A percentile compares a stretch with the other conserved stretches of the same genome.
These are phyloP conservation scores for Cantharis rufa DNA, from an alignment of 2,888 invertebrate species.

Conservation along the genomic window DNA sequence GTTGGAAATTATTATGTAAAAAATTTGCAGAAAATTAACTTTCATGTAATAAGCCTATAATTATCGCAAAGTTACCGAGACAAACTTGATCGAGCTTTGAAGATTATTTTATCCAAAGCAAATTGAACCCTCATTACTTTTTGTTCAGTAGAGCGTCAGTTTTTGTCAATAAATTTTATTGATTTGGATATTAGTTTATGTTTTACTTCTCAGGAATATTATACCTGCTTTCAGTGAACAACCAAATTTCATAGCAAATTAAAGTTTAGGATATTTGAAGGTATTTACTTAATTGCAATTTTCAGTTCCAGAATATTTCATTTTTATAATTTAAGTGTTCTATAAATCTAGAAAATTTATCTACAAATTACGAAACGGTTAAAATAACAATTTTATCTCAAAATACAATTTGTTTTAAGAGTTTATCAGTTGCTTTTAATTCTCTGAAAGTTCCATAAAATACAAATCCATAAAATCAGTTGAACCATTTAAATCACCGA, in stretches of 20 bases:
- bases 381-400: background rate
- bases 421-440: background rate
- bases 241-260: background rate
- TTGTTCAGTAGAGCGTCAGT: background rate
- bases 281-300: background rate
- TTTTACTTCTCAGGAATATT: background rate
- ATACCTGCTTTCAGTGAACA: background rate
- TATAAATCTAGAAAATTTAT: background rate
- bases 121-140: background rate
- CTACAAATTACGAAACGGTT: background rate
- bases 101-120: background rate
- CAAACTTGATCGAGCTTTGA: background rate
- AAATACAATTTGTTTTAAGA: background rate
- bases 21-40: background rate
- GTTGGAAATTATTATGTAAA: background rate
- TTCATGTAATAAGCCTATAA: background rate
- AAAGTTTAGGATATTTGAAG: background rate
- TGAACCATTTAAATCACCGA: background rate
- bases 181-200: background rate
- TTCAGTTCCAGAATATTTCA: background rate
- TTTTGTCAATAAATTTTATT: background rate
- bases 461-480: background rate
- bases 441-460: background rate
- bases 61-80: background rate
- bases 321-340: background rate